Conservation (phyloP, 2,888 invertebrate species). For the Drepana falcataria region DNA sequence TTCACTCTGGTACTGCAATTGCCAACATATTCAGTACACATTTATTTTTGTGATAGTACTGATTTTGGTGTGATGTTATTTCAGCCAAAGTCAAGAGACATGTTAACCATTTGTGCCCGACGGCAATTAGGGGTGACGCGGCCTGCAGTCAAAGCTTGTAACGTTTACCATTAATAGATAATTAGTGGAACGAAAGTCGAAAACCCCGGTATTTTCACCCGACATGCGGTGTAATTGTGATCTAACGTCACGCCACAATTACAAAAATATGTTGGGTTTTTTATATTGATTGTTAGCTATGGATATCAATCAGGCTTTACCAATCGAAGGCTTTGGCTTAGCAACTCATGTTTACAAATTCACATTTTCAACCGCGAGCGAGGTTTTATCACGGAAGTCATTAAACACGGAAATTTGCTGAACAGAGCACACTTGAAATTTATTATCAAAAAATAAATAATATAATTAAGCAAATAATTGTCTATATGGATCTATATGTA, state of each 20-base stretch:
- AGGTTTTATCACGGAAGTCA: too few species aligned
- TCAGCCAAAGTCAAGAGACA: not conserved
- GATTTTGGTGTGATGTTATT: not conserved
- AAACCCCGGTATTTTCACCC: constrained; percentile 27
- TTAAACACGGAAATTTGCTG: too few species aligned
- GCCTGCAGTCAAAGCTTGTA: constrained; percentile 23
- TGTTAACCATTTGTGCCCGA: constrained; percentile 17
- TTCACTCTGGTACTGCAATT: not conserved
- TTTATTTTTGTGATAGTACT: not conserved
- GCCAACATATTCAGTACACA: not conserved
- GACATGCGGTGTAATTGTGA: constrained; percentile 67
- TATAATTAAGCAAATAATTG: too few species aligned
- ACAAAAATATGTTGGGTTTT: constrained; percentile 54
- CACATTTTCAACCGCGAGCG: too few species aligned
- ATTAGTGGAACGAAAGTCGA: constrained; percentile 25
- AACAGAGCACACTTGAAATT: too few species aligned
- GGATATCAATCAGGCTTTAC: not conserved
- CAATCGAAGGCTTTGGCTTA: not conserved
- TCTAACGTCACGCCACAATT: constrained; percentile 50
- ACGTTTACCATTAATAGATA: constrained; percentile 42
- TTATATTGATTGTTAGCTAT: constrained; percentile 12
- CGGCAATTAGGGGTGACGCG: constrained; percentile 18
- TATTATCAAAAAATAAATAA: too few species aligned
- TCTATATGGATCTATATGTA: too few species aligned
- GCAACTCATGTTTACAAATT: too few species aligned